Conservation (phyloP, 1,140 invertebrate species). For the Hyphantria cunea region DNA sequence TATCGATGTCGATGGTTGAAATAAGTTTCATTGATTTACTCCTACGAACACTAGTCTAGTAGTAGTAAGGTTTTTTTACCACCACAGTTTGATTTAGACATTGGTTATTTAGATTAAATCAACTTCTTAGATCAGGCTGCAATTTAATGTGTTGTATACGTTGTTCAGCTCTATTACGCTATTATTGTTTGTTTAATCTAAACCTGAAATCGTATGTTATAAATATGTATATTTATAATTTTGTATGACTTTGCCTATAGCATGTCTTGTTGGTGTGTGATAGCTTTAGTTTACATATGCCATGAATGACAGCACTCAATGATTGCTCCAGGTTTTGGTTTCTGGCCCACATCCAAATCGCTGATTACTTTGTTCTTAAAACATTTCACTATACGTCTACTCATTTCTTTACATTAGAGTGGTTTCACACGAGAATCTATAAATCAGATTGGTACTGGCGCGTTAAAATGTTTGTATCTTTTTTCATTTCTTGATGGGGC, state of each 20-base stretch:
- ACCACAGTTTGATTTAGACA: conserved; percentile 7
- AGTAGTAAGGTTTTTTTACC: no score
- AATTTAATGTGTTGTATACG: neutral
- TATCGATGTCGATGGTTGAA: conserved; percentile 27
- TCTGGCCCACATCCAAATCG: conserved; percentile 47
- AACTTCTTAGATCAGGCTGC: neutral
- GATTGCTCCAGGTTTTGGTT: conserved; percentile 34
- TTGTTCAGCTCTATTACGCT: neutral
- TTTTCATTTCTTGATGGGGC: conserved; percentile 33
- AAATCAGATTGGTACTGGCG: conserved; percentile 42
- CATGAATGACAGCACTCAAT: conserved; percentile 57
- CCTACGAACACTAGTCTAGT: neutral
- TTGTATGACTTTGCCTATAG: neutral
- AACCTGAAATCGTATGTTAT: neutral
- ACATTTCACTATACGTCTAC: conserved; percentile 48
- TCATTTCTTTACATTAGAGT: conserved; percentile 46
- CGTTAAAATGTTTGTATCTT: conserved; percentile 43
- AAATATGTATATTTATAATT: neutral
- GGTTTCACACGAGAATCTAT: conserved; percentile 53
- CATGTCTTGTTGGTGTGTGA: neutral
- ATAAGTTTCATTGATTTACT: conserved; percentile 18
- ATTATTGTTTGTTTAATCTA: neutral
- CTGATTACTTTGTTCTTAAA: conserved; percentile 57
- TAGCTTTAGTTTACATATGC: conserved; percentile 7
- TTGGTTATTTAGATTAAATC: no score